Base-by-base conservation (phyloP, 2,113 vertebrate genomes). In the Cervus canadensis region DNA sequence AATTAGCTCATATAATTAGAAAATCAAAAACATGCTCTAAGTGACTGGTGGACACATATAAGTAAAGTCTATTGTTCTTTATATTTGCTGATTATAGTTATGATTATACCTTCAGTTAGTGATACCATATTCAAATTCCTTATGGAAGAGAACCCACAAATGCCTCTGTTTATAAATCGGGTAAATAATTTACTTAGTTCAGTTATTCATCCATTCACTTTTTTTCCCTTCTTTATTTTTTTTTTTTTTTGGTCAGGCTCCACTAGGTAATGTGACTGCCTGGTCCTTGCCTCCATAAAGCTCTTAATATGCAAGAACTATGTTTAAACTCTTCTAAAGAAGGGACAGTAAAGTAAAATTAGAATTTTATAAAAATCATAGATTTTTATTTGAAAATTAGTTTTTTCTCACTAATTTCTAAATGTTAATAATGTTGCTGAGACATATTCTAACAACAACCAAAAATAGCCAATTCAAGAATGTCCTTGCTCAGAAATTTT, bases 1-100 rank as follows among this genome's bases (percentile, higher is more conserved):
- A 94, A 96, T 97, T 96, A 71, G 60, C 50, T 95, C 76, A 87
- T 36, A 7, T 97, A 97, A 98, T 97, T 98, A 89, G 43, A 17
- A 36, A 48, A 95, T 91, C 57, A 95, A 60, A 95, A 96, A 94
- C 57, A 91, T 86, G 59, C 52, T 86, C 50, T 23, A 7, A 94
- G 64, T 71, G 93, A 36, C 50, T 94, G 56, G 25, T 87, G 13
- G 60, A 87, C 59, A 86, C 85, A 62, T 25, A n/a, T 50, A 90
- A 95, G 43, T 78, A 36, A 62, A 84, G 7, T 79, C 50, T 67
- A 11, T 79, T 19, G 11, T 86, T 81, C 64, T 81, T 71, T 86
- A 43, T 50, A 57, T 85, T 64, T 64, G 50, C n/a, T 71, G 67
- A 23, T 36, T 71, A 23, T 6, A 82, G 54, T 21, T 90, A 36